Evolutionary conservation across 2,888 invertebrate genomes (phyloP).

Genomic region (Mamestra brassicae): DNA sequence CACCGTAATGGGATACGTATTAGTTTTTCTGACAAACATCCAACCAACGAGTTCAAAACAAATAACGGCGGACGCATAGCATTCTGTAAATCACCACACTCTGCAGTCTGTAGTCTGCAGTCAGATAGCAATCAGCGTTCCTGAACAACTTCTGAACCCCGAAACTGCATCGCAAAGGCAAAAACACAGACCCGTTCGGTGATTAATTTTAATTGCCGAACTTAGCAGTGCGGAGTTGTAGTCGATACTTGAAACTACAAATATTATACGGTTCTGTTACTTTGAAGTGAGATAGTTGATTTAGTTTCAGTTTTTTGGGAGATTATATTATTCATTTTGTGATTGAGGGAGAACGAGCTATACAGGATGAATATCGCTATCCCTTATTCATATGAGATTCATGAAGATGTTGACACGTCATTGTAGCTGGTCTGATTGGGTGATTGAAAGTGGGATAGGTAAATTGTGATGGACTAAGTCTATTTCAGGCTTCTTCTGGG

Average conservation of each 20-base stretch:
- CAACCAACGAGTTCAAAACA: conserved; percentile 44
- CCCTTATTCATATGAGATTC: too few relatives aligned
- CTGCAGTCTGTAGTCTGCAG: conserved; percentile 23
- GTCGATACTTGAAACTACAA: conserved; percentile 39
- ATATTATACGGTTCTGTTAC: conserved; percentile 33
- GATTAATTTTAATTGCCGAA: conserved; percentile 83
- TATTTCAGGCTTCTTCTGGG: too few relatives aligned
- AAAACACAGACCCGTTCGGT: conserved; percentile 75
- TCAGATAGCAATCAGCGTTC: conserved; percentile 55
- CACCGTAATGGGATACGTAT: conserved; percentile 14
- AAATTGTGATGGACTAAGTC: too few relatives aligned
- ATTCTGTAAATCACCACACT: conserved; percentile 57
- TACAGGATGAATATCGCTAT: too few relatives aligned
- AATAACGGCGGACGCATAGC: conserved; percentile 38
- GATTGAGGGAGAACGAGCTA: too few relatives aligned
- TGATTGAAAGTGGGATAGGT: too few relatives aligned
- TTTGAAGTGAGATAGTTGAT: conserved; percentile 3
- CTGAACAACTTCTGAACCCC: conserved; percentile 46
- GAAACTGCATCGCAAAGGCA: conserved; percentile 62
- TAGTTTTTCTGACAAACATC: conserved; percentile 40
- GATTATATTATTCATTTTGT: background rate
- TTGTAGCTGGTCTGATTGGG: too few relatives aligned
- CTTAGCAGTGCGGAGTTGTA: conserved; percentile 66
- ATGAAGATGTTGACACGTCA: too few relatives aligned
- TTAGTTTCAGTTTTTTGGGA: background rate